These are phyloP conservation scores for Spodoptera frugiperda DNA, from an alignment of 1,140 invertebrate species.

Conservation along the genomic window DNA sequence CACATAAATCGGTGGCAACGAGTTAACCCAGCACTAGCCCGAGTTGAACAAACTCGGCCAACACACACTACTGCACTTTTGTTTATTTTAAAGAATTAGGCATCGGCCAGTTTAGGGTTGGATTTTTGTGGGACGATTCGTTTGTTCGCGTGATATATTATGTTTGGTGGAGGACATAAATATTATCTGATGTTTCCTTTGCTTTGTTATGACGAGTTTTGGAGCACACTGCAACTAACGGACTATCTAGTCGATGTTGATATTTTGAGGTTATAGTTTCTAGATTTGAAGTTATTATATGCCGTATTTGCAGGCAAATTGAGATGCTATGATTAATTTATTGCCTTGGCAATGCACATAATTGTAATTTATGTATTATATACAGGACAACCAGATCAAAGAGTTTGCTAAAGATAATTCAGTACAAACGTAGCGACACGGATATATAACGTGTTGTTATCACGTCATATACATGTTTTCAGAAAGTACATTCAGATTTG, in stretches of 20 bases:
- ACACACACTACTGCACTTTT: slow-evolving; percentile 54
- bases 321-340: neutral
- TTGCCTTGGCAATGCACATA: neutral
- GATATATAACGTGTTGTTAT: neutral
- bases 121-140: neutral
- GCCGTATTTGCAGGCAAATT: too few relatives aligned
- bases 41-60: slow-evolving; percentile 64
- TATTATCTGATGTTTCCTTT: slow-evolving; percentile 10
- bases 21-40: slow-evolving; percentile 61
- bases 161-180: neutral
- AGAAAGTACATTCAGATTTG: neutral
- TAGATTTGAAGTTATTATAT: too few relatives aligned
- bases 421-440: neutral
- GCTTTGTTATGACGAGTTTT: neutral
- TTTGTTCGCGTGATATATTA: slow-evolving; percentile 3
- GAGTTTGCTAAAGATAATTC: slow-evolving; percentile 4
- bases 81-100: slow-evolving; percentile 42
- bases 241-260: too few relatives aligned
- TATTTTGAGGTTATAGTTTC: too few relatives aligned
- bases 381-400: neutral
- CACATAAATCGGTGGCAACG: slow-evolving; percentile 65
- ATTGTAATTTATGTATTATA: neutral
- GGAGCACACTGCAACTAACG: too few relatives aligned
- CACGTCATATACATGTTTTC: neutral
- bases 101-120: slow-evolving; percentile 19